Evolutionary conservation across 2,113 vertebrate species (phyloP).

Genomic region (Eclectus roratus): DNA sequence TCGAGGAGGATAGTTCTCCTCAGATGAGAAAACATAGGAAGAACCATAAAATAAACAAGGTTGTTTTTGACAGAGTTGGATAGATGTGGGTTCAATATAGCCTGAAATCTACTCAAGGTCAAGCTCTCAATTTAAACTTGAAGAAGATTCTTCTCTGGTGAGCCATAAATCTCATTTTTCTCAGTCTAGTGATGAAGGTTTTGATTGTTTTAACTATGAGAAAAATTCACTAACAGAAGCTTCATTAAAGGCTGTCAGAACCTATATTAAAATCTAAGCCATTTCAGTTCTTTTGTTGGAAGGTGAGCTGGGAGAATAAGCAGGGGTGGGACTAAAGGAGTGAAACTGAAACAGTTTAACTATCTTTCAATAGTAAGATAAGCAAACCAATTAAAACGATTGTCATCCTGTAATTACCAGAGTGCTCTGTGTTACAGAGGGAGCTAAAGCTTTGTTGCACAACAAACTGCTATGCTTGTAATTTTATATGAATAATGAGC

Average conservation of each 20-base stretch:
- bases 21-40: not conserved
- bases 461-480: slow-evolving; percentile 50
- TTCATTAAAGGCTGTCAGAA: not conserved
- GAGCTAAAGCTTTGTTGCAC: slow-evolving; percentile 32
- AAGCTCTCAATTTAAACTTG: not conserved
- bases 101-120: not conserved
- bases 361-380: slow-evolving; percentile 37
- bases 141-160: not conserved
- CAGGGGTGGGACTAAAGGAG: not conserved
- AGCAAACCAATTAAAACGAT: slow-evolving; percentile 49
- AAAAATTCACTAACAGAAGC: slow-evolving; percentile 15
- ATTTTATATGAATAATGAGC: slow-evolving; percentile 65
- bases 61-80: not conserved
- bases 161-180: not conserved
- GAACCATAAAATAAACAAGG: not conserved
- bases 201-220: slow-evolving; percentile 20
- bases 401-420: slow-evolving; percentile 47
- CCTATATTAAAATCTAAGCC: not conserved
- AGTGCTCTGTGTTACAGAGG: not conserved
- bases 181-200: not conserved
- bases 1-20: not conserved
- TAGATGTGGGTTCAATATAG: not conserved
- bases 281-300: not conserved
- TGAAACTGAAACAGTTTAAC: slow-evolving; percentile 17
- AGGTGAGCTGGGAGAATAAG: not conserved